Conservation (phyloP, 2,797 vertebrate species). For the Moxostoma hubbsi region DNA sequence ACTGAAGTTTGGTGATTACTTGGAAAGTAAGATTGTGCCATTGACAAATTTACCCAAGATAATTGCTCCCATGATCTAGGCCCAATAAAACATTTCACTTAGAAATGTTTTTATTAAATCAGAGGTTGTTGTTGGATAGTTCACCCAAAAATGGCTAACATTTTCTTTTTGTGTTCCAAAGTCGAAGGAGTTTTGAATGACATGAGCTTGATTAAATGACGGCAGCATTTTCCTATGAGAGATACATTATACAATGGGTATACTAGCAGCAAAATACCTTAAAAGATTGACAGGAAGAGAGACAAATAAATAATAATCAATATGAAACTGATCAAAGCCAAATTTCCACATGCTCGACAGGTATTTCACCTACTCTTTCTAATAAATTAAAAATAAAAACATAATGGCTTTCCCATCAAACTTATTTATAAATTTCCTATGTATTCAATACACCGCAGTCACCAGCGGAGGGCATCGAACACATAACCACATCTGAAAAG, state of each 20-base stretch:
- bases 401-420: not conserved
- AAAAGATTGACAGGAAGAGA: not conserved
- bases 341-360: not conserved
- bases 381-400: not conserved
- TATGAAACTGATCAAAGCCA: not conserved
- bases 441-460: conserved; percentile 24
- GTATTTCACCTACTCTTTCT: conserved; percentile 18
- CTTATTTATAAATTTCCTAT: conserved; percentile 9
- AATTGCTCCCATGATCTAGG: not conserved
- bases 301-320: not conserved
- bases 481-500: conserved; percentile 46
- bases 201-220: too few species aligned
- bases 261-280: not conserved
- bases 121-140: not conserved
- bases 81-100: not conserved
- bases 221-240: not conserved
- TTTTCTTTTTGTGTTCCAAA: too few species aligned
- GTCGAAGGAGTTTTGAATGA: too few species aligned
- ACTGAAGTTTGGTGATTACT: not conserved
- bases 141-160: too few species aligned
- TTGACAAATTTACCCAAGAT: not conserved
- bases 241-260: not conserved
- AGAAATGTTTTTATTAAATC: not conserved
- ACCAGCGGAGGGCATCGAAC: conserved; percentile 49
- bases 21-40: not conserved